Percentiles rank a stretch among this genome's conserved stretches.
Evolutionary conservation across 2,113 vertebrate genomes (phyloP).

Genomic region (Pycnonotus jocosus): DNA sequence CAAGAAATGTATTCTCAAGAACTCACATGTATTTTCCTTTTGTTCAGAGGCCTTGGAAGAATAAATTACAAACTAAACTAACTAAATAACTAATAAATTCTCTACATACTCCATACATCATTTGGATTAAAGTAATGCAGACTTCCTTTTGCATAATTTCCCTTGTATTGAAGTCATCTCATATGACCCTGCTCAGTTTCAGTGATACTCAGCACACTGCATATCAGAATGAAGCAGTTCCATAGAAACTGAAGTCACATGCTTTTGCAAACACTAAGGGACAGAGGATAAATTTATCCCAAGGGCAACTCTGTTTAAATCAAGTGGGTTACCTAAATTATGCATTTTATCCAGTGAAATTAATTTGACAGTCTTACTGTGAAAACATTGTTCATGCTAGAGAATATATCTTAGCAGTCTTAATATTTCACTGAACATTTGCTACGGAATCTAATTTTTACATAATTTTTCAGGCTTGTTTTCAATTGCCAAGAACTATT

Average conservation of each 20-base stretch:
- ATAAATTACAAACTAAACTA: not conserved
- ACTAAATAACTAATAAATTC: not conserved
- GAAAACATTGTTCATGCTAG: not conserved
- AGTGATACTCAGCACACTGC: not conserved
- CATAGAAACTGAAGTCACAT: not conserved
- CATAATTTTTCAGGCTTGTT: not conserved
- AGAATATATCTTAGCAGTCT: not conserved
- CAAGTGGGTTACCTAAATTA: not conserved
- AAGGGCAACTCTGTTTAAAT: not conserved
- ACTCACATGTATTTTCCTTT: not conserved
- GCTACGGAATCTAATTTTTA: not conserved
- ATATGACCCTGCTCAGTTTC: not conserved
- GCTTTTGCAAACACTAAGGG: not conserved
- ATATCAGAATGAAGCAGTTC: not conserved
- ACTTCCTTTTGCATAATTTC: not conserved
- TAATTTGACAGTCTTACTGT: not conserved
- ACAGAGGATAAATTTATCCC: not conserved
- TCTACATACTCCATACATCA: not conserved
- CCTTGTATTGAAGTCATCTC: not conserved
- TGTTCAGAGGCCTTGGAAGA: not conserved
- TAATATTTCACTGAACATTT: not conserved
- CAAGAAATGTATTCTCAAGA: not conserved
- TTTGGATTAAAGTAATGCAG: not conserved
- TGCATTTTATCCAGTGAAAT: not conserved
- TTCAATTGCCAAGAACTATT: constrained; percentile 19